These are phyloP conservation scores for Electrona antarctica DNA, from an alignment of 2,113 vertebrate genomes.

Conservation along the genomic window DNA sequence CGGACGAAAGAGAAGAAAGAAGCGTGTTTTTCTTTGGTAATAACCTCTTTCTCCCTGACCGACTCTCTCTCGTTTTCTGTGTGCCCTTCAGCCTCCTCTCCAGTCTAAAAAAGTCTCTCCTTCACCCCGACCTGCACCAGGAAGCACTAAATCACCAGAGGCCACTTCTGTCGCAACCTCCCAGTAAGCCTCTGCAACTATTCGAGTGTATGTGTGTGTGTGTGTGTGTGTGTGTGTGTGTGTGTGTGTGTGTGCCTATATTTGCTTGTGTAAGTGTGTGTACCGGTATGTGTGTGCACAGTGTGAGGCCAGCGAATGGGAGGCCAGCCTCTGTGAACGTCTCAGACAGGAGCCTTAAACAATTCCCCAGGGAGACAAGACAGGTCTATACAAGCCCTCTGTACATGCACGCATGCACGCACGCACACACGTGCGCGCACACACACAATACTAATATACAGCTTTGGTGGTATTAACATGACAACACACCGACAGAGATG, in stretches of 20 bases:
- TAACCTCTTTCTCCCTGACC: neutral
- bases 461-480: neutral
- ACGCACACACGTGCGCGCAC: constrained; percentile 16
- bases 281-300: constrained; percentile 9
- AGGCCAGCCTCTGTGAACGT: constrained; percentile 42
- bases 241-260: neutral
- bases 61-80: neutral
- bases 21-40: too few relatives aligned
- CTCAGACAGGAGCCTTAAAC: constrained; percentile 41
- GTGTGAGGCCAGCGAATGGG: constrained; percentile 7
- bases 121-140: constrained; percentile 54
- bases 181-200: constrained; percentile 18
- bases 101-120: constrained; percentile 34
- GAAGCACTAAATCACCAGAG: constrained; percentile 63
- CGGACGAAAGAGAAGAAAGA: too few relatives aligned
- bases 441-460: neutral
- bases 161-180: constrained; percentile 50
- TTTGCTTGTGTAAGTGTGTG: neutral
- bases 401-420: constrained; percentile 23
- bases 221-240: neutral
- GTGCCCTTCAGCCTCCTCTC: neutral
- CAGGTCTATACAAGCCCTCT: constrained; percentile 43
- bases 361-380: constrained; percentile 22
- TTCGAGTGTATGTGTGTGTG: constrained; percentile 14
- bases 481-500: neutral